Base-by-base conservation (phyloP, 2,888 invertebrate species). In the Odontothrips loti region DNA sequence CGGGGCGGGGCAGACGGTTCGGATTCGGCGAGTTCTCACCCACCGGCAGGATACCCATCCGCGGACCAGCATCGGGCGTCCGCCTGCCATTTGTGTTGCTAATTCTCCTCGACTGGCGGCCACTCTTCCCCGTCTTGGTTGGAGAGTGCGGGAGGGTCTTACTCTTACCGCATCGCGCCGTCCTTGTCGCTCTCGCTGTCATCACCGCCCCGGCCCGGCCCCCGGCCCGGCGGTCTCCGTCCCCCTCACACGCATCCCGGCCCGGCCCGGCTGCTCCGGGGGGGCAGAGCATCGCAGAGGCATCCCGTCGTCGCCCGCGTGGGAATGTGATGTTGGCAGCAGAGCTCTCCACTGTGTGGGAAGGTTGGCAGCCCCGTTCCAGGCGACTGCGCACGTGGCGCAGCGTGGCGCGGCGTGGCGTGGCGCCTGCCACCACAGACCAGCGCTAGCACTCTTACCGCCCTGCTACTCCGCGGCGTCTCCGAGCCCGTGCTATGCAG, bases 341-440 rank as follows among this genome's bases (percentile, higher is more conserved):
- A 27, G 68, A 23, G 68, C 68, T 0, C n/a, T 58, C n/a, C 68
- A 1, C 4, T 23, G 68, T 75, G 68, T 75, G 68, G 68, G 68
- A 75, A 75, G 68, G 68, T 27, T 75, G 68, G 68, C 68, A 75
- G 68, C 68, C 68, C 68, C 68, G 68, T 75, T 75, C 68, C 68
- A 27, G 68, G 23, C 68, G 23, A 27, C 68, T 75, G 68, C 8
- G 68, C 68, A 23, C 68, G 68, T 75, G 68, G 23, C 68, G 68
- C 1, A 12, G 68, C 27, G 68, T 23, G 68, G 68, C 27, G 68
- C 68, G 68, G 68, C 51, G 12, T 12, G 51, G 51, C 51, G 58
- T 58, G 58, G 15, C 11, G 23, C 68, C 68, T 75, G 68, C 68
- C 68, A 27, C 34, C 34, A 23, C 68, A 10, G 68, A 23, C 6